A percentile compares a stretch with the other conserved stretches of the same genome.
Evolutionary conservation across 2,797 vertebrate genomes (phyloP).

Genomic region (Pipistrellus pipistrellus): DNA sequence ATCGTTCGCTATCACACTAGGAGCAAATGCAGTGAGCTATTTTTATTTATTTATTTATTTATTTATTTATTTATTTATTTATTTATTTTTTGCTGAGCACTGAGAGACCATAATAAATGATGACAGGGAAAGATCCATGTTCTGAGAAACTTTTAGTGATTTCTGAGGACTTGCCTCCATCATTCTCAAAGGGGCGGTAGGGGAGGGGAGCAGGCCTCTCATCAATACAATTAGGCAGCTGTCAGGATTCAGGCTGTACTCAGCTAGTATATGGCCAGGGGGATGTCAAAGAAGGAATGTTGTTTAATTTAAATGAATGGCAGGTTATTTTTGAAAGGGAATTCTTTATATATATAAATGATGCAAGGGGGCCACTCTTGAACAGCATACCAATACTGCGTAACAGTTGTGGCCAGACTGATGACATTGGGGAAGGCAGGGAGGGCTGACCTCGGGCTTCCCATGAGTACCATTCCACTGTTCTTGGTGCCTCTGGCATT

Average conservation of each 20-base stretch:
- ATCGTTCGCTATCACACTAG: conserved; percentile 21
- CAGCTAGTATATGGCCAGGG: background rate
- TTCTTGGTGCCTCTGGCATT: background rate
- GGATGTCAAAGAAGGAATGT: conserved; percentile 4
- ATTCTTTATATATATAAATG: background rate
- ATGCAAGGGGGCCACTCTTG: background rate
- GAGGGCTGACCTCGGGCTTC: background rate
- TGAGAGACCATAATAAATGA: conserved; percentile 39
- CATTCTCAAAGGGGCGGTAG: background rate
- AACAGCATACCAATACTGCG: background rate
- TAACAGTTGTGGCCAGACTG: background rate
- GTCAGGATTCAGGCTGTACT: background rate
- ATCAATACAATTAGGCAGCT: background rate
- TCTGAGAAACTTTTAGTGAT: conserved; percentile 55
- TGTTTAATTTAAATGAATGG: conserved; percentile 46
- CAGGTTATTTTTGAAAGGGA: background rate
- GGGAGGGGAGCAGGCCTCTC: background rate
- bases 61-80: no score
- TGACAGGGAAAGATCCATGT: conserved; percentile 7
- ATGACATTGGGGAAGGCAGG: background rate
- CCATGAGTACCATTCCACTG: background rate
- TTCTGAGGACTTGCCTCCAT: background rate
- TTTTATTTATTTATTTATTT: background rate
- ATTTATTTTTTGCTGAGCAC: background rate
- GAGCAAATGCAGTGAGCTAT: background rate